These are phyloP conservation scores for Parnassius orleans DNA, from an alignment of 2,888 invertebrate species.

Conservation along the genomic window DNA sequence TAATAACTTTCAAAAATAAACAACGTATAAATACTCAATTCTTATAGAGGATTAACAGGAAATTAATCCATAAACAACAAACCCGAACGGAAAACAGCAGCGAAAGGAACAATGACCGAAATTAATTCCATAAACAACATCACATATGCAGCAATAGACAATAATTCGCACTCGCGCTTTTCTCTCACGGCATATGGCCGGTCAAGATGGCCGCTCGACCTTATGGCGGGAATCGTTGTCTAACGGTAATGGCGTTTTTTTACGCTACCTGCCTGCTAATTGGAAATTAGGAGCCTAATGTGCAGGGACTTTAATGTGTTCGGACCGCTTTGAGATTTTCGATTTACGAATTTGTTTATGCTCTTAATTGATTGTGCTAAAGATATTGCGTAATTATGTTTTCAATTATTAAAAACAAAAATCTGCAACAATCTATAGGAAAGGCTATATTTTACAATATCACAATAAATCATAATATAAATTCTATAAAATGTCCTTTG, in stretches of 20 bases:
- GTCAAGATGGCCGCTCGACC: constrained; percentile 62
- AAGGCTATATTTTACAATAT: no score
- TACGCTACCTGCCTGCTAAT: constrained; percentile 80
- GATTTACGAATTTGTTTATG: constrained; percentile 67
- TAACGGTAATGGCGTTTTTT: constrained; percentile 73
- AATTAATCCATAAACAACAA: constrained; percentile 42
- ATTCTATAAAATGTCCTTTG: no score
- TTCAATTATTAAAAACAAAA: no score
- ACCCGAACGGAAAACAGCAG: constrained; percentile 41
- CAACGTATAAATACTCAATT: constrained; percentile 13
- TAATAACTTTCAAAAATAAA: constrained; percentile 5
- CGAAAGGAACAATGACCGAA: constrained; percentile 63
- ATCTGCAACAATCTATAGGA: no score
- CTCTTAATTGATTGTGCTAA: constrained; percentile 49
- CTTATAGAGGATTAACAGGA: constrained; percentile 32
- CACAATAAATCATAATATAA: no score
- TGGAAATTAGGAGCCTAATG: constrained; percentile 76
- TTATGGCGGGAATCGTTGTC: constrained; percentile 70
- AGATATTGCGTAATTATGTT: neutral
- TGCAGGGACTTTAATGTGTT: constrained; percentile 68
- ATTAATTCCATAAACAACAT: constrained; percentile 79
- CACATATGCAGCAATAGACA: constrained; percentile 74
- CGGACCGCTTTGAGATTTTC: constrained; percentile 64
- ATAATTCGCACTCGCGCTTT: constrained; percentile 76
- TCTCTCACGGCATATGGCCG: constrained; percentile 55